Evolutionary conservation across 2,888 invertebrate genomes (phyloP).

Genomic region (Mimumesa dahlbomi): DNA sequence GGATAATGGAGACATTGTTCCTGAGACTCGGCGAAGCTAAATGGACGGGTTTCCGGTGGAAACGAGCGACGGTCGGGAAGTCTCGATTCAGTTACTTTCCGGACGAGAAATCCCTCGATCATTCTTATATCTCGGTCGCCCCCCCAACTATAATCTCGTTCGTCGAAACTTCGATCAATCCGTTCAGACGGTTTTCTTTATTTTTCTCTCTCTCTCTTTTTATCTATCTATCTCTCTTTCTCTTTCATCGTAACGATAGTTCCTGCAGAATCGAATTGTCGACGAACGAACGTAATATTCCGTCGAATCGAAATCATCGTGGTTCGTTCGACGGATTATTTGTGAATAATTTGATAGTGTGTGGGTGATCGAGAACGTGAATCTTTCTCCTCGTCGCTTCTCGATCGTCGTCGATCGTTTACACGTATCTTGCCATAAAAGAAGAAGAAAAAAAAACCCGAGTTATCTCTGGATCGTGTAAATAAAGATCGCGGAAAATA

Average conservation of each 20-base stretch:
- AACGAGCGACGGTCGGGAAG: conserved; percentile 25
- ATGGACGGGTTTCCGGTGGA: conserved; percentile 65
- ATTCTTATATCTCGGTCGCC: too few relatives aligned
- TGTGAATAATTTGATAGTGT: too few relatives aligned
- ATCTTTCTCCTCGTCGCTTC: not conserved
- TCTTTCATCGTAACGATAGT: not conserved
- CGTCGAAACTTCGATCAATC: not conserved
- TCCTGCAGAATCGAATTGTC: not conserved
- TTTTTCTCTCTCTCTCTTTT: not conserved
- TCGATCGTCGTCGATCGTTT: conserved; percentile 18
- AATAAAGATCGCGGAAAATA: conserved; percentile 45
- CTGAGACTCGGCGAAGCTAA: conserved; percentile 59
- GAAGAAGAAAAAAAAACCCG: conserved; percentile 22
- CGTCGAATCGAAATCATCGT: too few relatives aligned
- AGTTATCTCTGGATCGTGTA: conserved; percentile 39
- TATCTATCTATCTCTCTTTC: not conserved
- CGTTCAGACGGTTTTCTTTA: not conserved
- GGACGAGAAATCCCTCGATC: too few relatives aligned
- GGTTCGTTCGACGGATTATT: too few relatives aligned
- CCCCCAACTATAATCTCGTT: too few relatives aligned
- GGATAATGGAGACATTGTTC: conserved; percentile 72
- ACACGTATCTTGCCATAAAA: conserved; percentile 67
- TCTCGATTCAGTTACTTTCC: not conserved
- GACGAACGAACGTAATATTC: too few relatives aligned
- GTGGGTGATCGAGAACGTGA: too few relatives aligned